Evolutionary conservation across 2,888 invertebrate species (phyloP), one percentile per base, ranked within the genome.

Genomic region (Taenaris catops): DNA sequence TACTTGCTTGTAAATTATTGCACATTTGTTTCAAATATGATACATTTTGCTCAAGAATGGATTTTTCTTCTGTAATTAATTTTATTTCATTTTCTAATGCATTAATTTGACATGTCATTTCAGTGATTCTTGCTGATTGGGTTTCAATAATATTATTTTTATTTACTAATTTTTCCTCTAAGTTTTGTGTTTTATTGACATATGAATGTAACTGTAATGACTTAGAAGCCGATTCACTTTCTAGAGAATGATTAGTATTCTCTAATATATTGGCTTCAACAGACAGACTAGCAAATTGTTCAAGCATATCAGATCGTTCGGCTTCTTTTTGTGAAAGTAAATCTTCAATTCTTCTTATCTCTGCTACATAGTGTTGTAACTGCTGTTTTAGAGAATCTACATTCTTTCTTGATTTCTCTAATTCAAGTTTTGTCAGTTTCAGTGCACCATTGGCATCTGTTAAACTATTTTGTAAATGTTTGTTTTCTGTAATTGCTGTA

Each of bases 331-430:
- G 88, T 38, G 91, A 89, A 14, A 95, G 81, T 38, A 94, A 72
- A 54, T 95, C 94, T 68, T 95, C 94, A 41, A 93, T 92, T 52
- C 93, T 88, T 57, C 93, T 91, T 7, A 95, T 92, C 84, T 95
- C 94, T 51, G 91, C 90, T 2, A 95, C 94, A 74, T 95, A 95
- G 55, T 94, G 93, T 57, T 94, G 94, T 41, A 95, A 70, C 60
- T 95, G 94, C 43, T 90, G 89, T 62, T 93, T 94, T 44, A 95
- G 74, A 50, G 91, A 89, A 35, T 91, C 92, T 9, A 93, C 91
- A 79, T 95, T 93, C 57, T 90, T 88, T 48, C 89, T 89, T 8
- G 92, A 89, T 35, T 90, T 89, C 32, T 92, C 92, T 49, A 93
- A 81, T 63, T 93, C 93, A 48, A 89, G 90, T 48, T 90, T 91